Base-by-base conservation (phyloP, 2,113 vertebrate species). In the Chinchilla lanigera region DNA sequence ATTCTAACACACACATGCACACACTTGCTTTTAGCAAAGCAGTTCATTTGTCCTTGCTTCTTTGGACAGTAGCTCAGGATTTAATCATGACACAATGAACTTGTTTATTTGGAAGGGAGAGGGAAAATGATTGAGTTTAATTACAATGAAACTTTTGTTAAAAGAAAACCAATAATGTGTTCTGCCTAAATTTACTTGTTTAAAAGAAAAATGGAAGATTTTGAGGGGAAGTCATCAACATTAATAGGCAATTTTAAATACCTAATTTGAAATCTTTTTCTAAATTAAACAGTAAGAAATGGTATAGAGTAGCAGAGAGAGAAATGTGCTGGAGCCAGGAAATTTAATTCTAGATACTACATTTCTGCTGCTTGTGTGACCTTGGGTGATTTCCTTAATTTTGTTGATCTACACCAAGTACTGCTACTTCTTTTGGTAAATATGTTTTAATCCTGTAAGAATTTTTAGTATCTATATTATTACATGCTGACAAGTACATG, bases 201-300 rank as follows among this genome's bases (percentile, higher is more conserved):
- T 96, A 94, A 94, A 86, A 89, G 89, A 95, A 90, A 56, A 94
- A 95, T 6, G 50, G 60, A 95, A 80, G 5, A 3, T 81, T 95
- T 75, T n/a, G 35, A 84, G 63, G 38, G 89, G 24, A 89, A 93
- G 6, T 47, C 10, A 28, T 14, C 56, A 61, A 35, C 60, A 75
- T 91, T 90, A 35, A 30, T 58, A 83, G 85, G 30, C 2, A 22
- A 86, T 50, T 84, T 97, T 11, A 47, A 93, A 38, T 24, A 10
- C 52, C 58, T 92, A 84, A 90, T 85, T 93, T 94, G 86, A 94
- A 93, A 83, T 94, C 56, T 47, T 33, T 82, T 1, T 69, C 47
- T 89, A 47, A 93, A 93, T 90, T 86, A 80, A 92, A 84, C 54
- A 93, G 26, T 77, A 86, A 91, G 86, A 97, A 93, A 41, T 89